Evolutionary conservation across 2,888 invertebrate species (phyloP).

Genomic region (Brachypalpus laphriformis): DNA sequence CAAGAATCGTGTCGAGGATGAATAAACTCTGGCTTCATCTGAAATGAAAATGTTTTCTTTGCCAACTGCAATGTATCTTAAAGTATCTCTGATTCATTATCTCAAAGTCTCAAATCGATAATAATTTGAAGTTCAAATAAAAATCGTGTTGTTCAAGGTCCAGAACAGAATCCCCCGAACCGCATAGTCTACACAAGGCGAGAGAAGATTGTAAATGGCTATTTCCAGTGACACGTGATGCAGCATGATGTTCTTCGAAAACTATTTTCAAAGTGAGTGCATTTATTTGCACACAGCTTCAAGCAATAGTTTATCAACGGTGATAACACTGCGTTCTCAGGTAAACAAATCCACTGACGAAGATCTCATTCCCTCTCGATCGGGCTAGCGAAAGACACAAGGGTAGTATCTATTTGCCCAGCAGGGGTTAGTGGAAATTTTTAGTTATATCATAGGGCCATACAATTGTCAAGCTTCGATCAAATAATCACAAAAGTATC

Average conservation of each 20-base stretch:
- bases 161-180: neutral
- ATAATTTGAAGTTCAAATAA: neutral
- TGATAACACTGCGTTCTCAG: neutral
- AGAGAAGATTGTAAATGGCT: too few relatives aligned
- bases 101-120: neutral
- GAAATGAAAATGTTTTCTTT: neutral
- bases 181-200: neutral
- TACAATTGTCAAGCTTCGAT: neutral
- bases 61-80: too few relatives aligned
- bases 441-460: neutral
- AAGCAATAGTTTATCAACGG: too few relatives aligned
- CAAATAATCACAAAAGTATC: neutral
- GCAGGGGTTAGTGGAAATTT: too few relatives aligned
- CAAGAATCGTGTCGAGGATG: neutral
- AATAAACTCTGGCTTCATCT: neutral
- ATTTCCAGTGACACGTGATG: neutral
- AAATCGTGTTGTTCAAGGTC: neutral
- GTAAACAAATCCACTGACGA: neutral
- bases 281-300: neutral
- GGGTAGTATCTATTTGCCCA: too few relatives aligned
- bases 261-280: neutral
- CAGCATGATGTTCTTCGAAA: neutral
- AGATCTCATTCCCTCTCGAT: neutral
- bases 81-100: neutral
- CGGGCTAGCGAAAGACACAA: too few relatives aligned